Evolutionary conservation across 1,140 invertebrate species (phyloP).

Genomic region (Cydia splendana): DNA sequence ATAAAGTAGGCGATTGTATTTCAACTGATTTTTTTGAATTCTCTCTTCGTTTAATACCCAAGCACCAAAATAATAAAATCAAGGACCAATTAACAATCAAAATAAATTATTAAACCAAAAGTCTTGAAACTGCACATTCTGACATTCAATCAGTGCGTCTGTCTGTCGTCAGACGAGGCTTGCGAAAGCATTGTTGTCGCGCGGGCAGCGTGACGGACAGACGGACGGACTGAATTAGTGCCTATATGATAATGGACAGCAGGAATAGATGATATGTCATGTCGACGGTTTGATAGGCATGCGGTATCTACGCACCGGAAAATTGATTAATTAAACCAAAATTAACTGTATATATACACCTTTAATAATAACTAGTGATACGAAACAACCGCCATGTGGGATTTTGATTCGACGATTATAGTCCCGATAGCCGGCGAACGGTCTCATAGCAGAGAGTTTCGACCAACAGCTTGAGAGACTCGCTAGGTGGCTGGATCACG

Average conservation of each 20-base stretch:
- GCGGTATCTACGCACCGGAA: not conserved
- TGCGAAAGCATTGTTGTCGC: slow-evolving; percentile 39
- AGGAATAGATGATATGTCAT: not conserved
- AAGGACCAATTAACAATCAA: not conserved
- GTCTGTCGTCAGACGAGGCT: slow-evolving; percentile 8
- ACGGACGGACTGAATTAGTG: slow-evolving; percentile 20
- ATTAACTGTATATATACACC: not conserved
- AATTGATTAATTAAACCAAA: not conserved
- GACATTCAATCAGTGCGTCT: slow-evolving; percentile 18
- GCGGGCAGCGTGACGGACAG: slow-evolving; percentile 41
- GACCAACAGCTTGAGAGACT: no score
- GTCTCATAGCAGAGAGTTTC: no score
- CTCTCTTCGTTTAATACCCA: no score
- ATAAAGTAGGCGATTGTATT: no score
- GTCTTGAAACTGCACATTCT: slow-evolving; percentile 9
- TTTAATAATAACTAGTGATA: no score
- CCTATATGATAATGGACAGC: not conserved
- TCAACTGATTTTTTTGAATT: no score
- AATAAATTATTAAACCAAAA: not conserved
- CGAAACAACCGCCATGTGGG: no score
- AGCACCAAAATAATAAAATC: not conserved
- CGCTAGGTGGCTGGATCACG: no score
- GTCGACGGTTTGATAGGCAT: not conserved
- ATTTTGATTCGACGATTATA: no score
- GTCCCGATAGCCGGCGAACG: no score